phyloP scores from a whole-genome alignment of 2,888 invertebrate genomes.

The Dusona sp. region DNA sequence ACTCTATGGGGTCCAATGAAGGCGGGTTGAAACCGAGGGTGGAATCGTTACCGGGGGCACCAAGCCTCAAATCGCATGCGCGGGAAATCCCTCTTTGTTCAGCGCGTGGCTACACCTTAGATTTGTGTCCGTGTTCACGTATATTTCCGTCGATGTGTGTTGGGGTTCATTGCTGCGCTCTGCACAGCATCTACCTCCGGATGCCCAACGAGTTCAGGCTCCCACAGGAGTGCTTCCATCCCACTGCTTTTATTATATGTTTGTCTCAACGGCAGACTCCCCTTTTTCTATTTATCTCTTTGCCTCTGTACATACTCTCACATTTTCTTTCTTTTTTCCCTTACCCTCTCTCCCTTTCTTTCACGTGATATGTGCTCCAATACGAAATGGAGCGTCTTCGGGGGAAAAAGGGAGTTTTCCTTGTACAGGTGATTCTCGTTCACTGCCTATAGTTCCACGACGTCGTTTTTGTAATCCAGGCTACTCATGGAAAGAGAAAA shows the following conservation, averaged over 20 bases:
- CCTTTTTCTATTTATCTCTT: constrained; percentile 63
- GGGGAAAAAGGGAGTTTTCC: constrained; percentile 30
- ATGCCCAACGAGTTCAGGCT: constrained; percentile 71
- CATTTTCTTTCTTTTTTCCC: constrained; percentile 11
- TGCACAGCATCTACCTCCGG: constrained; percentile 66
- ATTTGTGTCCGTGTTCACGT: constrained; percentile 26
- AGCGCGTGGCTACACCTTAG: constrained; percentile 66
- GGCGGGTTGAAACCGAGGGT: constrained; percentile 68
- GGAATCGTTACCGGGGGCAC: constrained; percentile 79
- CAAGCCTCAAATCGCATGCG: constrained; percentile 79
- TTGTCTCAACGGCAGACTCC: constrained; percentile 68
- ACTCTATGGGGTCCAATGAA: constrained; percentile 51
- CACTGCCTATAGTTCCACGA: neutral
- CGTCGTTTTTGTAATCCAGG: constrained; percentile 27
- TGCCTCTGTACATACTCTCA: constrained; percentile 24
- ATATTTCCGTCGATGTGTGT: constrained; percentile 39
- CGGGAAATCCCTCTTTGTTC: constrained; percentile 80
- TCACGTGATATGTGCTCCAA: constrained; percentile 35
- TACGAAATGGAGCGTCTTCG: constrained; percentile 35
- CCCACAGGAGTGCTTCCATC: constrained; percentile 80
- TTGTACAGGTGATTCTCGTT: constrained; percentile 43
- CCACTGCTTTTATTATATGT: constrained; percentile 80
- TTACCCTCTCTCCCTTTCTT: neutral
- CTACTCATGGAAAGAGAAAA: constrained; percentile 60
- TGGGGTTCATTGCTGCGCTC: constrained; percentile 44